A percentile compares a stretch with the other conserved stretches of the same genome.
Conservation (phyloP, 2,888 invertebrate genomes). For the Sinodicranocentrus sp. region DNA sequence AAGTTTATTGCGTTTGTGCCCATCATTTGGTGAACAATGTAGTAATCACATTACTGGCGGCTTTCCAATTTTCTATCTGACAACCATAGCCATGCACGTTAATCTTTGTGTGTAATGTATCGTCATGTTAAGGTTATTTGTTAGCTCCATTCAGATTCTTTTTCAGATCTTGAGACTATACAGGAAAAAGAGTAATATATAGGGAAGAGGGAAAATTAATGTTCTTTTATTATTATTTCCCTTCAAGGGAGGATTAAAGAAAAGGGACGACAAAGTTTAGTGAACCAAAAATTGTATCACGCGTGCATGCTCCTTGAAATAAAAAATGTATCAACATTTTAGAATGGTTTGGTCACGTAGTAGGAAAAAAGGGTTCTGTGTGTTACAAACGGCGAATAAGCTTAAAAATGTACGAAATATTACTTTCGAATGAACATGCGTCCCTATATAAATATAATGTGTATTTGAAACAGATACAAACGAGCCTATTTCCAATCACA, state of each 20-base stretch:
- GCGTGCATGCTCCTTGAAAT: slow-evolving; percentile 3
- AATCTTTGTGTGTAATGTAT: no score
- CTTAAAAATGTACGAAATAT: no score
- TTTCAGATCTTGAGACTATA: neutral
- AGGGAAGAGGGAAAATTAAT: slow-evolving; percentile 12
- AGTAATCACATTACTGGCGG: slow-evolving; percentile 41
- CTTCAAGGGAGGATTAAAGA: slow-evolving; percentile 2
- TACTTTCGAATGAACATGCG: no score
- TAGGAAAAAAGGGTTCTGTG: neutral
- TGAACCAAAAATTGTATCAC: slow-evolving; percentile 30
- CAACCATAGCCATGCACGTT: no score
- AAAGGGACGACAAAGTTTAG: slow-evolving; percentile 21
- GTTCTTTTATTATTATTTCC: slow-evolving; percentile 11
- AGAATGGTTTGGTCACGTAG: slow-evolving; percentile 26
- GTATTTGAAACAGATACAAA: no score
- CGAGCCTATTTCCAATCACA: no score
- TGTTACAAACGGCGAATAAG: neutral
- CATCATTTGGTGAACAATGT: slow-evolving; percentile 25
- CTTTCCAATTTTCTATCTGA: slow-evolving; percentile 53
- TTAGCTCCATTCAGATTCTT: no score
- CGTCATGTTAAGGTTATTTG: no score
- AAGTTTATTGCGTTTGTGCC: slow-evolving; percentile 26
- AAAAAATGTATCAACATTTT: neutral
- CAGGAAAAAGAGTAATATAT: no score
- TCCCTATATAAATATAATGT: no score